phyloP scores from a whole-genome alignment of 2,113 vertebrate genomes.

The Prunella fulvescens region DNA sequence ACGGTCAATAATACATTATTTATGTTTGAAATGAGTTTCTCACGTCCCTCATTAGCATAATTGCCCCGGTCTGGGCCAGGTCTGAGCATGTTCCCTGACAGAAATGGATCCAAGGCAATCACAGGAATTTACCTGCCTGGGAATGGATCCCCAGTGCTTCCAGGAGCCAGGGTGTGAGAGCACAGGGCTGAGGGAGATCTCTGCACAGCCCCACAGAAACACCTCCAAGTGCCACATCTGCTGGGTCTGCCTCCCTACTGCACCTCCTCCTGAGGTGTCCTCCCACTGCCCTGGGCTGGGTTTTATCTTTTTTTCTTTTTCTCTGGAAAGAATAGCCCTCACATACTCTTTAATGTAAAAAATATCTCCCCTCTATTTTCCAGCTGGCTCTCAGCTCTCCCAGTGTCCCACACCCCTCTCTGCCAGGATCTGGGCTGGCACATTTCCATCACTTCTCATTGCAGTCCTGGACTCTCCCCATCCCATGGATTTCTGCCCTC shows the following conservation, averaged over 20 bases:
- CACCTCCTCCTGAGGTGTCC: rapidly evolving
- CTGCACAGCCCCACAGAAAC: not conserved
- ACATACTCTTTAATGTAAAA: not conserved
- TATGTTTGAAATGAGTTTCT: not conserved
- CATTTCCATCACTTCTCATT: not conserved
- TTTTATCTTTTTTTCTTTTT: not conserved
- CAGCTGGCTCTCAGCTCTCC: not conserved
- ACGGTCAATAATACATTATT: not conserved
- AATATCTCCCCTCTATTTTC: rapidly evolving
- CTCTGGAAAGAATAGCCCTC: not conserved
- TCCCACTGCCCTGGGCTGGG: rapidly evolving
- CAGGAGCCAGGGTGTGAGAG: not conserved
- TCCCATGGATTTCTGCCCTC: not conserved
- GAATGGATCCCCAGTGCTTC: rapidly evolving
- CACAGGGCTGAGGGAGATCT: not conserved
- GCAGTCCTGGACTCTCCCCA: not conserved
- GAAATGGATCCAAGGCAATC: not conserved
- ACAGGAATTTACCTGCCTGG: not conserved
- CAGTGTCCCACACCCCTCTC: not conserved
- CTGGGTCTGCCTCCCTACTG: rapidly evolving
- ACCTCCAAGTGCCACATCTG: rapidly evolving
- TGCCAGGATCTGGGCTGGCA: not conserved
- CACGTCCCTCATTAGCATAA: not conserved
- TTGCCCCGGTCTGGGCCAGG: not conserved
- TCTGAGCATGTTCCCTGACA: not conserved